Evolutionary conservation across 2,797 vertebrate genomes (phyloP), one percentile per base, ranked within the genome.

Genomic region (Sebastes goodei): DNA sequence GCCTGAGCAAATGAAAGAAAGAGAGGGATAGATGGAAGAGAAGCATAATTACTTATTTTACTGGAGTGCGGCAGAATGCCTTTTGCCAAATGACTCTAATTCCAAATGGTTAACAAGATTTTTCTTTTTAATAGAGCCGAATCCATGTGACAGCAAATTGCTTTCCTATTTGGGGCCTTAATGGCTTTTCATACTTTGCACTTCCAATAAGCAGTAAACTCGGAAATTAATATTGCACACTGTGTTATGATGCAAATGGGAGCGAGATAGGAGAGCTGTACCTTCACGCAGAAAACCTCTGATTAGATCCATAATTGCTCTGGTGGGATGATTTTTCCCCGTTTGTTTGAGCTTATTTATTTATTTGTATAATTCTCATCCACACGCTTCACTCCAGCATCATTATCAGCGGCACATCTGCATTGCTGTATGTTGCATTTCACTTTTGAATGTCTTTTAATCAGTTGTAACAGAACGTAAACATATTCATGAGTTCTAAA

Each of bases 131-230:
- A 96, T 96, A 96, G 95, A 96, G 93, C 93, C 74, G 82, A 96
- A 94, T 94, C 93, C 94, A 93, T 95, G 94, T 95, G 95, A 96
- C 95, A 95, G 95, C 94, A 96, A 96, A 96, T 96, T 95, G 96
- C 95, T 96, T 96, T 96, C 94, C 94, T 96, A 96, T 96, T 96
- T 96, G 94, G 93, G 79, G 86, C 94, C 92, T 94, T 96, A 96
- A 96, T 96, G 95, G 94, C 94, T 96, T 96, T 96, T 96, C 93
- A 96, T 95, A 95, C 94, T 94, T 95, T 95, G 95, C 95, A 93
- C 94, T 96, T 96, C 94, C 96, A 96, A 96, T 96, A 96, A 96
- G 95, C 95, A 96, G 96, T 96, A 96, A 96, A 96, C 93, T 96
- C 92, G 88, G 94, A 96, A 96, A 96, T 96, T 96, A 96, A 96